These are phyloP conservation scores for Dascillus cervinus DNA, from an alignment of 2,888 invertebrate species.

Conservation along the genomic window DNA sequence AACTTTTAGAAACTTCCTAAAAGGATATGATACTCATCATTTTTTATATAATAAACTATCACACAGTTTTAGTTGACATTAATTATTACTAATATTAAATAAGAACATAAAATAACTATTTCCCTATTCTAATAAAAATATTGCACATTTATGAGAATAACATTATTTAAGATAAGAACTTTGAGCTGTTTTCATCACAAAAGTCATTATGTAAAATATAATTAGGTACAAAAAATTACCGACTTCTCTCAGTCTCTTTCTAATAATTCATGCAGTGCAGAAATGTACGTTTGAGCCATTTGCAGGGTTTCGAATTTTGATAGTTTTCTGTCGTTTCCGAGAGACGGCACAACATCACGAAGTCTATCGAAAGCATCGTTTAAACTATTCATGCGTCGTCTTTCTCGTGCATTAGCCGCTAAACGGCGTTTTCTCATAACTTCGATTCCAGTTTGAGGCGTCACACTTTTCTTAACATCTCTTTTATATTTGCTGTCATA, in stretches of 20 bases:
- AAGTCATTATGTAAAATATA: too few species aligned
- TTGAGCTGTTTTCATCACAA: too few species aligned
- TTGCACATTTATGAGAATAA: too few species aligned
- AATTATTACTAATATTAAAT: too few species aligned
- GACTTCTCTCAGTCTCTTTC: slow-evolving; percentile 34
- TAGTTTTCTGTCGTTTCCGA: slow-evolving; percentile 61
- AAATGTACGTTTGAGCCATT: slow-evolving; percentile 71
- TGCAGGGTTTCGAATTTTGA: slow-evolving; percentile 71
- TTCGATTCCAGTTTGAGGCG: slow-evolving; percentile 30
- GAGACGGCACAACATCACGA: slow-evolving; percentile 61
- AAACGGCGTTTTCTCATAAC: slow-evolving; percentile 52
- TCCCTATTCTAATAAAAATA: too few species aligned
- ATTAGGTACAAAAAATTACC: too few species aligned
- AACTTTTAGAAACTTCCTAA: too few species aligned
- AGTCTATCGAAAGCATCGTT: slow-evolving; percentile 67
- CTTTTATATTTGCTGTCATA: slow-evolving; percentile 18
- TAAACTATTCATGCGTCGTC: slow-evolving; percentile 64
- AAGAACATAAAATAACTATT: too few species aligned
- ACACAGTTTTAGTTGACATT: too few species aligned
- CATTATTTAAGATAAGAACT: too few species aligned
- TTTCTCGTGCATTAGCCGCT: slow-evolving; percentile 67
- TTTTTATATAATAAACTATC: too few species aligned
- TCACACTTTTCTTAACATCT: slow-evolving; percentile 12
- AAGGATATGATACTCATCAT: too few species aligned
- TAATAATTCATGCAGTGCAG: slow-evolving; percentile 58